Percentiles rank a stretch among this genome's conserved stretches.
Conservation (phyloP, 2,797 vertebrate species). For the Poecilia wingei region DNA sequence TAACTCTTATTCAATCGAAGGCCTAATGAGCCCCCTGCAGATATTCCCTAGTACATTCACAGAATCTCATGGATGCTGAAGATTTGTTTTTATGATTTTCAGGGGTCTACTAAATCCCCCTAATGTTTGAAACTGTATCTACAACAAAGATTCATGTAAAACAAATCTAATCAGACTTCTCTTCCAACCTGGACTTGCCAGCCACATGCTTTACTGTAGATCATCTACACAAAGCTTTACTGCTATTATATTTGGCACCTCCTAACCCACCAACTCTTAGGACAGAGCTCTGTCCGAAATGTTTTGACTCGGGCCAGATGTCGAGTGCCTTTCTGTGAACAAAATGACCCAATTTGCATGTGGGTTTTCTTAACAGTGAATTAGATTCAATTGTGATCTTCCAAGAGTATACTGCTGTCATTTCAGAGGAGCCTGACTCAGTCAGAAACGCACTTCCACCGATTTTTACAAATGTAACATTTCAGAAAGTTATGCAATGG, state of each 20-base stretch:
- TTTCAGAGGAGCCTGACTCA: not conserved
- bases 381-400: not conserved
- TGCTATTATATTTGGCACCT: not conserved
- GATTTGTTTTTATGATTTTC: conserved; percentile 44
- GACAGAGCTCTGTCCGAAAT: no score
- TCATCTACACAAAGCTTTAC: no score
- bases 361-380: not conserved
- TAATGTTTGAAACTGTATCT: not conserved
- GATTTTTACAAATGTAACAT: not conserved
- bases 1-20: conserved; percentile 50
- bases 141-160: not conserved
- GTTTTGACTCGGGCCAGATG: no score
- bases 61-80: conserved; percentile 4
- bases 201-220: not conserved
- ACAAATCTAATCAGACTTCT: not conserved
- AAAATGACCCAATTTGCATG: no score
- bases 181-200: not conserved
- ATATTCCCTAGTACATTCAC: conserved; percentile 20
- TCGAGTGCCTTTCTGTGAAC: no score
- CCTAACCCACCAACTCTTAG: not conserved
- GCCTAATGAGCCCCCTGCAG: conserved; percentile 52
- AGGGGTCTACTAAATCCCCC: conserved; percentile 6
- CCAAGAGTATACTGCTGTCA: not conserved
- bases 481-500: not conserved
- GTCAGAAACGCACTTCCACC: not conserved